Conservation (phyloP, 2,797 vertebrate genomes). For the Pseudomugil tenellus region DNA sequence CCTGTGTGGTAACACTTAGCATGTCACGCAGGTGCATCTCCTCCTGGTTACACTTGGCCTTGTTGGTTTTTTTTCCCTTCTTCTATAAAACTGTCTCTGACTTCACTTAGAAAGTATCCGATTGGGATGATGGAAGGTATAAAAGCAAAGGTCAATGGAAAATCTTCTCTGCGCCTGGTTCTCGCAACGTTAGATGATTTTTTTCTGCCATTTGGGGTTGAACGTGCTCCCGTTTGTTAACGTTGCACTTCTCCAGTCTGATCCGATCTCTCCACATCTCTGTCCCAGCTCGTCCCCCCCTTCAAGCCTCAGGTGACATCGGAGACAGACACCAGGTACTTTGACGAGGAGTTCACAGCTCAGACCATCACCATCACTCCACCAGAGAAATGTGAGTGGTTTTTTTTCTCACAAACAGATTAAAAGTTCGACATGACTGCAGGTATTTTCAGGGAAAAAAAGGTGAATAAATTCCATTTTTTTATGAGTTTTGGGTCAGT, state of each 20-base stretch:
- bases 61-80: not conserved
- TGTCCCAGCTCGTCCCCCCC: conserved; percentile 90
- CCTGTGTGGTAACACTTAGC: conserved; percentile 44
- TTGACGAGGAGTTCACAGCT: conserved; percentile 98
- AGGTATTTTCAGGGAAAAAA: conserved; percentile 5
- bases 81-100: not conserved
- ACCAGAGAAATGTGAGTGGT: conserved; percentile 96
- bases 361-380: conserved; percentile 99
- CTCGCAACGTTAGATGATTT: not conserved
- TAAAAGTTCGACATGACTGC: not conserved
- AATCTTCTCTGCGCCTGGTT: no score
- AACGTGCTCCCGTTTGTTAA: not conserved
- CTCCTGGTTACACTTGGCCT: conserved; percentile 12
- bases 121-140: not conserved
- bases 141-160: not conserved
- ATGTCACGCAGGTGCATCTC: conserved; percentile 28
- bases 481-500: not conserved
- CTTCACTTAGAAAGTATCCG: not conserved
- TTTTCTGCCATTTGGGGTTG: not conserved
- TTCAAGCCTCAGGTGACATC: conserved; percentile 99
- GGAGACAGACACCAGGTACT: conserved; percentile 98
- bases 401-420: not conserved
- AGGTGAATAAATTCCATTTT: not conserved
- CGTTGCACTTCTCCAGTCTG: not conserved
- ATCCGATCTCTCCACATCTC: conserved; percentile 19